Percentiles rank a stretch among this genome's conserved stretches.
Conservation (phyloP, 2,113 vertebrate species). For the Eulacestoma nigropectus region DNA sequence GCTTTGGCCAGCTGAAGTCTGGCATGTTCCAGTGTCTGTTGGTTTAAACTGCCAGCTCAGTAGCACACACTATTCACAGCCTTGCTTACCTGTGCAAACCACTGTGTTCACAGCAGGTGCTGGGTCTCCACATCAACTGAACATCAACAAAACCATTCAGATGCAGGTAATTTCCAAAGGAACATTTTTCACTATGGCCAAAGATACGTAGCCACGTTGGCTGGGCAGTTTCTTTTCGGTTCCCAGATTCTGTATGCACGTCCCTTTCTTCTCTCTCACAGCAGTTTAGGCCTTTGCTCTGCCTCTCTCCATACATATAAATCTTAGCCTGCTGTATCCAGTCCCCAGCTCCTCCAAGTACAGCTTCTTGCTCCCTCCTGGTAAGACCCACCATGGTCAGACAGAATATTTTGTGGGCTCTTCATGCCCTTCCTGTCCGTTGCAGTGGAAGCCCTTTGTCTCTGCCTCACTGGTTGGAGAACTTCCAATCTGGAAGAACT, state of each 20-base stretch:
- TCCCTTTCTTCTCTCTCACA: background rate
- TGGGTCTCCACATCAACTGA: background rate
- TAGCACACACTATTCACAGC: background rate
- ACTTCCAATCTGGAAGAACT: background rate
- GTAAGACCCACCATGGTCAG: background rate
- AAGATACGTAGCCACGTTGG: background rate
- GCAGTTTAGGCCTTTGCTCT: background rate
- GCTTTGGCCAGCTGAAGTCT: background rate
- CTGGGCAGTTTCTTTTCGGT: background rate
- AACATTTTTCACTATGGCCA: background rate
- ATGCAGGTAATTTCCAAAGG: background rate
- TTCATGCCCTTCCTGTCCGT: background rate
- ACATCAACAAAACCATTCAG: background rate
- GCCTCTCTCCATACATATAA: background rate
- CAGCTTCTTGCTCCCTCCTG: background rate
- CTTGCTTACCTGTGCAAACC: slow-evolving; percentile 36
- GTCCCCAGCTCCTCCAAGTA: background rate
- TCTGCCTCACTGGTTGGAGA: background rate
- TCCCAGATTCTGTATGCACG: background rate
- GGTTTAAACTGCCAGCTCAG: background rate
- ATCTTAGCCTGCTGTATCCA: background rate
- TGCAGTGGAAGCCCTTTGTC: background rate
- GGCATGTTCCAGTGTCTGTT: background rate
- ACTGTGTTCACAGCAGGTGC: slow-evolving; percentile 10
- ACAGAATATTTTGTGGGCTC: background rate